A percentile compares a stretch with the other conserved stretches of the same genome.
phyloP scores from a whole-genome alignment of 2,113 vertebrate species.

The Ceratotherium simum region DNA sequence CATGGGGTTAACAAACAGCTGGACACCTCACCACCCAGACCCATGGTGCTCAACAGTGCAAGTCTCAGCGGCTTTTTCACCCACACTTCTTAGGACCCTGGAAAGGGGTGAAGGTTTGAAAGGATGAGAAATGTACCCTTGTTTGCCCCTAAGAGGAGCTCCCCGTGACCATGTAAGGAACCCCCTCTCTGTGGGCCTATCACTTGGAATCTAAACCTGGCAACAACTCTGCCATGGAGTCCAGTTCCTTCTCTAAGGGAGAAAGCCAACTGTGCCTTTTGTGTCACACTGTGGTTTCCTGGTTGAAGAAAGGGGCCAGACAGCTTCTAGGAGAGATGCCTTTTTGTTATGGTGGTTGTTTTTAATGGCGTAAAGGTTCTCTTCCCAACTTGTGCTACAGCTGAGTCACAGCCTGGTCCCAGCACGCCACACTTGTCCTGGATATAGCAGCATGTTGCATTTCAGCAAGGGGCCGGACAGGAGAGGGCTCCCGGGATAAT shows the following conservation, averaged over 20 bases:
- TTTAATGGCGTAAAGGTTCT: not conserved
- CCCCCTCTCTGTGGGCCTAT: not conserved
- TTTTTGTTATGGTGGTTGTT: not conserved
- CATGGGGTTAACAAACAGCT: not conserved
- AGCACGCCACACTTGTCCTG: not conserved
- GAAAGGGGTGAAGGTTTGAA: not conserved
- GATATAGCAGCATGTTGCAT: not conserved
- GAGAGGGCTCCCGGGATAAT: fast-evolving
- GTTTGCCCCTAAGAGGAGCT: not conserved
- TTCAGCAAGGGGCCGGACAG: not conserved
- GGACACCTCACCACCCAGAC: not conserved
- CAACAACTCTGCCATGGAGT: not conserved
- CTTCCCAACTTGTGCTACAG: not conserved
- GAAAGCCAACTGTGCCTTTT: not conserved
- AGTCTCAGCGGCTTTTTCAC: not conserved
- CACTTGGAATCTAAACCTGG: not conserved
- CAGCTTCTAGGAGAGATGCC: not conserved
- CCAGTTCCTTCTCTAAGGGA: not conserved
- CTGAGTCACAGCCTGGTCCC: not conserved
- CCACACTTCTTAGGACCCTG: not conserved
- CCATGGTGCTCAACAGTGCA: not conserved
- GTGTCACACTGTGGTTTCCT: not conserved
- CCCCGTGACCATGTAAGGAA: not conserved
- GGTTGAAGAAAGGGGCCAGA: not conserved
- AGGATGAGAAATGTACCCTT: not conserved